Base-by-base conservation (phyloP, 2,113 vertebrate species). In the Astur gentilis region DNA sequence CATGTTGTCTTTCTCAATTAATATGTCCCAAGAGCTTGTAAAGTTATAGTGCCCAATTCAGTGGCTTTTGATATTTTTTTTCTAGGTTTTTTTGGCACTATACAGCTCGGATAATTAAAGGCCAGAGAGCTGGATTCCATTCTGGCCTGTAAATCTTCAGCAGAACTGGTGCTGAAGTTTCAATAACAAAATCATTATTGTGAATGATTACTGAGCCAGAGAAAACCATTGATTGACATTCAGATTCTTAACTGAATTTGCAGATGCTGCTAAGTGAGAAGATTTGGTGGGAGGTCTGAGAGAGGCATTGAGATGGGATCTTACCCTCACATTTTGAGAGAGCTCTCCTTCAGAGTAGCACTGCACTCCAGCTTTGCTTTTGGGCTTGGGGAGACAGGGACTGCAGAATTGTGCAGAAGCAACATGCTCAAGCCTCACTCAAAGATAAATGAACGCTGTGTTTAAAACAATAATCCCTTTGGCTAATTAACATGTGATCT, bases 141-240 rank as follows among this genome's bases (percentile, higher is more conserved):
- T 96, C 95, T 94, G 93, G 93, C 71, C 90, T 92, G 90, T 95
- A 96, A 96, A 96, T 97, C 90, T 96, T 94, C 88, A 78, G 18
- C 88, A 93, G 90, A 88, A 93, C 93, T 93, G 76, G 79, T 95
- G 88, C 82, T 95, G 93, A 95, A 90, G 85, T 96, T 97, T 93
- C 95, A 96, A 86, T 86, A 94, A 96, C 90, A 95, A 88, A 94
- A 93, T 97, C 95, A 97, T 93, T 95, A 95, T 97, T 97, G 96
- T 92, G 93, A 94, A 72, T 97, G 95, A 97, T 96, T 95, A 96
- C 93, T 96, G 96, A 96, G 96, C 96, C 97, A 97, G 96, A 96
- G 95, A 97, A 97, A 96, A 95, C 87, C 90, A 81, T 77, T 96
- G 96, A 96, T 94, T 95, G 92, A 94, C 95, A 88, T 96, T 94